A percentile compares a stretch with the other conserved stretches of the same genome.
phyloP scores from a whole-genome alignment of 2,888 invertebrate species.

The Limnephilus lunatus region DNA sequence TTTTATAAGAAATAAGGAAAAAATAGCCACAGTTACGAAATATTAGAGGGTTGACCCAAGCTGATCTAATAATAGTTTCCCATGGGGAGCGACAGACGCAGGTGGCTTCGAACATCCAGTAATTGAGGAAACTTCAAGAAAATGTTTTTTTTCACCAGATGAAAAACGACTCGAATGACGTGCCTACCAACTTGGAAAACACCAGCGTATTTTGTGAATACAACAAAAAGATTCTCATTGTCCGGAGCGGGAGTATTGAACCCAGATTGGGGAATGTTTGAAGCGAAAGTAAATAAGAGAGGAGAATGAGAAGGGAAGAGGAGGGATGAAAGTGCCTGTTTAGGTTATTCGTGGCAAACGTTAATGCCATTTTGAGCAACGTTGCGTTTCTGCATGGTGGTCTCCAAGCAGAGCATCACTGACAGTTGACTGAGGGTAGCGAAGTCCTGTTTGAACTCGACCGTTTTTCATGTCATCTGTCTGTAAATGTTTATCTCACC shows the following conservation, averaged over 20 bases:
- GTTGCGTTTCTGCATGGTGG: neutral
- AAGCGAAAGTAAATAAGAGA: neutral
- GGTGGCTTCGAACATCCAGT: constrained; percentile 2
- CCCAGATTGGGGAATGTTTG: neutral
- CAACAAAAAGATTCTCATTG: neutral
- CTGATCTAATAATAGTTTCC: neutral
- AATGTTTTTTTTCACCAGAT: neutral
- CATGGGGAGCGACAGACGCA: neutral
- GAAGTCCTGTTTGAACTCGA: too few species aligned
- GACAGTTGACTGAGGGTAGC: neutral
- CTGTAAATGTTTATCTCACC: too few species aligned
- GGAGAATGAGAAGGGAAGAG: too few species aligned
- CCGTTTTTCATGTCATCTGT: too few species aligned
- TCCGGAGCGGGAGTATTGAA: neutral
- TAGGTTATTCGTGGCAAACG: neutral
- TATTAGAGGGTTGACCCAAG: neutral
- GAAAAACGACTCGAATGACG: neutral
- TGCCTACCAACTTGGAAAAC: neutral
- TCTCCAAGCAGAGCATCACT: neutral
- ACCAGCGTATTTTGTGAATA: neutral
- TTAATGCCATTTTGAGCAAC: neutral
- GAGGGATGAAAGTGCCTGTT: neutral
- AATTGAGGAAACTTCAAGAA: neutral
- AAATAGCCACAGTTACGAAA: neutral
- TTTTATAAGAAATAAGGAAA: neutral